Evolutionary conservation across 2,888 invertebrate species (phyloP).

Genomic region (Trimorus sp.): DNA sequence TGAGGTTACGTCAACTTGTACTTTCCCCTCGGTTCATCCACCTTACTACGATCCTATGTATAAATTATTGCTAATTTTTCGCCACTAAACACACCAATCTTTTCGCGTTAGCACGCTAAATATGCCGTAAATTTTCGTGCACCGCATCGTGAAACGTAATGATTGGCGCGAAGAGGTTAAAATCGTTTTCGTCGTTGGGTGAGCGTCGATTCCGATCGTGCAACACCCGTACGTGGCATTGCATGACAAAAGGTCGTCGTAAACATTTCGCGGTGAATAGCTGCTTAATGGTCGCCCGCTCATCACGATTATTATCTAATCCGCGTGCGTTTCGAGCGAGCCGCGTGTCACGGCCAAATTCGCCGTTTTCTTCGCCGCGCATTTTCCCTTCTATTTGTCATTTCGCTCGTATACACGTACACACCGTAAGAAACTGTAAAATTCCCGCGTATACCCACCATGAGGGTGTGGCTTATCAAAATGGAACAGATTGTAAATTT

Average conservation of each 20-base stretch:
- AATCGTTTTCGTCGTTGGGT: too few species aligned
- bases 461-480: too few species aligned
- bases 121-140: too few species aligned
- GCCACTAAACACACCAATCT: too few species aligned
- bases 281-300: conserved; percentile 40
- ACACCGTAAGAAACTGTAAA: not conserved
- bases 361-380: conserved; percentile 14
- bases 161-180: too few species aligned
- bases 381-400: conserved; percentile 37
- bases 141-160: too few species aligned
- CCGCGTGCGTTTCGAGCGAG: conserved; percentile 34
- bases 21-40: too few species aligned
- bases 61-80: too few species aligned
- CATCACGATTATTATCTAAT: conserved; percentile 52
- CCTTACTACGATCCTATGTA: too few species aligned
- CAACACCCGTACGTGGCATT: conserved; percentile 37
- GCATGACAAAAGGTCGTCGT: conserved; percentile 51
- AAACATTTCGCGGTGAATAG: conserved; percentile 34
- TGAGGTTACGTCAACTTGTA: too few species aligned
- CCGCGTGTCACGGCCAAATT: conserved; percentile 44
- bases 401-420: conserved; percentile 21
- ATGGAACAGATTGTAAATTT: too few species aligned
- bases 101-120: too few species aligned
- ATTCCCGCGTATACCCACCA: not conserved
- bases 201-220: conserved; percentile 7